Conservation (phyloP, 2,888 invertebrate genomes). For the Leptinotarsa haldemani region DNA sequence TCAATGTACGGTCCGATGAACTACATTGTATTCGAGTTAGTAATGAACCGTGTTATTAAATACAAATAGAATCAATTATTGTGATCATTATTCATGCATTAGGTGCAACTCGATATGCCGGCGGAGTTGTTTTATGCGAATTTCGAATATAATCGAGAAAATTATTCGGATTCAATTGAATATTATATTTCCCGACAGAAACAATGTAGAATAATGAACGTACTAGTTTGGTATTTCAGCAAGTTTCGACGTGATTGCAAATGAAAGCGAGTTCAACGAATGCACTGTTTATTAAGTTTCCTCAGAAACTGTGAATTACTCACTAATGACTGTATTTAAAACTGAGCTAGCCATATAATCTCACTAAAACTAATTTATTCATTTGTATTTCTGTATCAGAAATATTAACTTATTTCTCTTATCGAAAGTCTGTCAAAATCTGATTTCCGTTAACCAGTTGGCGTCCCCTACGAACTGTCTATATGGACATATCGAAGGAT, state of each 20-base stretch:
- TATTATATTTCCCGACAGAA: neutral
- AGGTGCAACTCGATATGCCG: constrained; percentile 8
- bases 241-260: neutral
- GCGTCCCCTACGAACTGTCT: no score
- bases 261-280: neutral
- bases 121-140: constrained; percentile 9
- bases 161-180: constrained; percentile 11
- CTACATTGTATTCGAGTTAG: constrained; percentile 50
- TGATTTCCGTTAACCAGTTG: no score
- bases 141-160: constrained; percentile 6
- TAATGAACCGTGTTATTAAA: constrained; percentile 57
- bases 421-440: no score
- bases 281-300: neutral
- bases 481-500: no score
- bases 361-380: no score
- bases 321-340: no score
- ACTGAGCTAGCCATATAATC: no score
- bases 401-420: no score
- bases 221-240: neutral
- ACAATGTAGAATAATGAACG: neutral
- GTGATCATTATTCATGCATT: constrained; percentile 32
- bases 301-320: no score
- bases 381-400: no score
- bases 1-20: constrained; percentile 56
- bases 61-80: constrained; percentile 48